Conservation (phyloP, 2,888 invertebrate species). For the Amaurobius ferox region DNA sequence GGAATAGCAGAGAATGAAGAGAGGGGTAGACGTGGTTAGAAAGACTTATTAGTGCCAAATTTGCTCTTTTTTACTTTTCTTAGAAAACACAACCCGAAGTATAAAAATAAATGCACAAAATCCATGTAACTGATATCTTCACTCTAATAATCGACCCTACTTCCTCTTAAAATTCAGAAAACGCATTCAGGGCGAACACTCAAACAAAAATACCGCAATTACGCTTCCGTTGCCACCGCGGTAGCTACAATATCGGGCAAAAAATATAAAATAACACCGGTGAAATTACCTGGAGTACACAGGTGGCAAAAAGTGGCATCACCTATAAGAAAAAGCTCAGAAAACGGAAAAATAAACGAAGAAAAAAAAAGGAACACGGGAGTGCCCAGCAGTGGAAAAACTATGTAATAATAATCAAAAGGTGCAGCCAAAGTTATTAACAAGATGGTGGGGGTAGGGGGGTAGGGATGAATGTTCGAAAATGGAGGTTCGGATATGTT, state of each 20-base stretch:
- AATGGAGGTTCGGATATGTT: constrained; percentile 19
- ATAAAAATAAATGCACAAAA: background rate
- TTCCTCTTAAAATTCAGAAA: constrained; percentile 29
- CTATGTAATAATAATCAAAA: constrained; percentile 61
- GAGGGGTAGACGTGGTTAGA: background rate
- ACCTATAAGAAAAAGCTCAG: constrained; percentile 4
- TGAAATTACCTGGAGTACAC: constrained; percentile 25
- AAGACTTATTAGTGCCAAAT: background rate
- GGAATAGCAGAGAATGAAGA: no score
- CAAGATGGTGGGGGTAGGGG: constrained; percentile 27
- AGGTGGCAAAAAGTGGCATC: constrained; percentile 55
- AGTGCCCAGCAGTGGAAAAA: constrained; percentile 29
- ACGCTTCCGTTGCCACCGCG: constrained; percentile 29
- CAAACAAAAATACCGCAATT: constrained; percentile 13
- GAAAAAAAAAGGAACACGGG: constrained; percentile 24
- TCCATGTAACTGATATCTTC: background rate
- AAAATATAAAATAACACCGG: constrained; percentile 5
- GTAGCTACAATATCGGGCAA: constrained; percentile 21
- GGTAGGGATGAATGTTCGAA: no score
- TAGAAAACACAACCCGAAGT: background rate
- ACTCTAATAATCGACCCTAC: background rate
- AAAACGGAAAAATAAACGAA: constrained; percentile 17
- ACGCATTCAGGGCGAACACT: background rate
- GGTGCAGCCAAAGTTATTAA: constrained; percentile 65
- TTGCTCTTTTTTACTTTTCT: background rate